These are phyloP conservation scores for Amphimallon solstitiale DNA, from an alignment of 2,888 invertebrate genomes.

Conservation along the genomic window DNA sequence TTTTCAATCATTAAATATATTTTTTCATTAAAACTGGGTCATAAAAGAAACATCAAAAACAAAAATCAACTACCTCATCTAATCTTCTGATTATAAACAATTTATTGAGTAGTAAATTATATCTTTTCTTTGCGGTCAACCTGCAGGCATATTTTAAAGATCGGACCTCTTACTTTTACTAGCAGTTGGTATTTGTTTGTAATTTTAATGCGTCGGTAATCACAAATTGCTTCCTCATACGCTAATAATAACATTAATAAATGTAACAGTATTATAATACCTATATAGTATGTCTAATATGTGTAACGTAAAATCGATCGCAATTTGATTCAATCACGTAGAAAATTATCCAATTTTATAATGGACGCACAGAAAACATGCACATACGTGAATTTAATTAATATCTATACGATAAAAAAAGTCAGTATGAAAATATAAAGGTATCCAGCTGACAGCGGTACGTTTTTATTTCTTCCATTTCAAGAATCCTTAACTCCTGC, in stretches of 20 bases:
- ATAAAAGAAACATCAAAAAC: not conserved
- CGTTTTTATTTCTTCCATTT: not conserved
- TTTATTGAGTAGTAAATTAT: slow-evolving; percentile 7
- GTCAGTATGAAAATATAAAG: no score
- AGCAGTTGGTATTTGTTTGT: slow-evolving; percentile 20
- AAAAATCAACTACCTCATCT: not conserved
- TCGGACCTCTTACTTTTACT: slow-evolving; percentile 17
- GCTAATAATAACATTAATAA: slow-evolving; percentile 25
- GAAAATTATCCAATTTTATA: slow-evolving; percentile 28
- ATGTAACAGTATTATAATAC: slow-evolving; percentile 18
- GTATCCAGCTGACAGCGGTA: no score
- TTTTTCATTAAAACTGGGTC: no score
- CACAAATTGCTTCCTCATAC: slow-evolving; percentile 22
- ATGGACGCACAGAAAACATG: not conserved
- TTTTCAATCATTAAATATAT: no score
- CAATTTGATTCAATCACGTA: slow-evolving; percentile 18
- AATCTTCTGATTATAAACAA: not conserved
- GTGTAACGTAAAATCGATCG: not conserved
- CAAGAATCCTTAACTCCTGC: not conserved
- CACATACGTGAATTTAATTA: not conserved
- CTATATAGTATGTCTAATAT: not conserved
- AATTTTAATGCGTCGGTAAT: slow-evolving; percentile 14
- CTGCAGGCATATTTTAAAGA: not conserved
- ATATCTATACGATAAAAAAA: not conserved
- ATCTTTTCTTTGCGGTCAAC: slow-evolving; percentile 6